Conservation (phyloP, 2,797 vertebrate genomes). For the Manis crassicaudata region DNA sequence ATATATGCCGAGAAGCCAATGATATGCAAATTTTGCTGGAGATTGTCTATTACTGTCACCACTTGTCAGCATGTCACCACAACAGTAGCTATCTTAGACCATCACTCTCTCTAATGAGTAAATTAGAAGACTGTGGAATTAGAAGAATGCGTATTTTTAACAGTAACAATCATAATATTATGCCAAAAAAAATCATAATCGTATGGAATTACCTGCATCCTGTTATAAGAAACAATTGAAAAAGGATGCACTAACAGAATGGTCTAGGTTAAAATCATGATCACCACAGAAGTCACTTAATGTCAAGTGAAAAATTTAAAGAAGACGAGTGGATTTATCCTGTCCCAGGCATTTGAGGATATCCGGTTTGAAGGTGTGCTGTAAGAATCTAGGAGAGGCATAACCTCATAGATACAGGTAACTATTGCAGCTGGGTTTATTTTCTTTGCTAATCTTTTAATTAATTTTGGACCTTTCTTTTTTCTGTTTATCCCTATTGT, state of each 20-base stretch:
- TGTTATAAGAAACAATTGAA: neutral
- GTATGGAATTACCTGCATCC: neutral
- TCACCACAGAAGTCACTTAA: neutral
- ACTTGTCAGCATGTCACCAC: constrained; percentile 76
- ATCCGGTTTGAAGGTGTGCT: neutral
- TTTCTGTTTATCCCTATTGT: neutral
- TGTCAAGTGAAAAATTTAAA: constrained; percentile 47
- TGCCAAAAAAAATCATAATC: neutral
- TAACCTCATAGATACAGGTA: neutral
- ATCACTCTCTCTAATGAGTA: constrained; percentile 70
- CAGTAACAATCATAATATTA: constrained; percentile 26
- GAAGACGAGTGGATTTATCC: neutral
- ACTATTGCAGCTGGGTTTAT: neutral
- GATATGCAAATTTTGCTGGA: constrained; percentile 63
- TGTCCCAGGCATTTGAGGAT: neutral
- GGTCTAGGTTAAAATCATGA: neutral
- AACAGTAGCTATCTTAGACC: constrained; percentile 69
- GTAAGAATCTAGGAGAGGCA: neutral
- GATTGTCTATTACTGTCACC: constrained; percentile 73
- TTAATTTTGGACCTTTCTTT: neutral
- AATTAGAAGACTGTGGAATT: constrained; percentile 54
- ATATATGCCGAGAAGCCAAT: constrained; percentile 66
- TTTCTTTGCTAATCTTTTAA: neutral
- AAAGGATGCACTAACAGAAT: neutral
- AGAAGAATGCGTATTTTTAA: constrained; percentile 58